Base-by-base conservation (phyloP, 2,797 vertebrate genomes). In the Gallinago stenura region DNA sequence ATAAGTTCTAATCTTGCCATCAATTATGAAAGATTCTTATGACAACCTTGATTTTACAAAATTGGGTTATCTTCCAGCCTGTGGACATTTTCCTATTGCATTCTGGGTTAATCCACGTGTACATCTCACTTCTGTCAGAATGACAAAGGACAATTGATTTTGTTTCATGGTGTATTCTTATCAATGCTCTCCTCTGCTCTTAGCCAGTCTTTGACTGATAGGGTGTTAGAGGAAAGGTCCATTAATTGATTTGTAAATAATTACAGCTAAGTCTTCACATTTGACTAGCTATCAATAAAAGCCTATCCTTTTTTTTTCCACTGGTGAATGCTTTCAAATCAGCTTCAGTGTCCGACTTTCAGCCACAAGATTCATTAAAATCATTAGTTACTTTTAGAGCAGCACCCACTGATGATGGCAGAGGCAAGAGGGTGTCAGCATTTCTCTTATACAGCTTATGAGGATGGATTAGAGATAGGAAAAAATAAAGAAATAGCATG, bases 191-290 rank as follows among this genome's bases (percentile, higher is more conserved):
- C 57, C 9, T 78, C 92, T 94, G 90, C 96, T 96, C 93, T 92
- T 95, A 92, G 94, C 76, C 62, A 93, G 82, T 76, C 91, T 92
- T 85, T 97, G 97, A 97, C 87, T 84, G 92, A 97, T 97, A 94
- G 95, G 79, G 84, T 97, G 92, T 96, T 95, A 96, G 76, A 97
- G 83, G 50, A 97, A 96, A 96, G 94, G 90, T 94, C 95, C 95
- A 97, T 96, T 96, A 97, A 98, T 97, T 97, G 97, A 98, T 98
- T 96, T 97, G 93, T 95, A 97, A 98, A 98, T 97, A 98, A 98
- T 97, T 97, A 97, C 96, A 95, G 87, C 95, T 96, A 96, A 95
- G 88, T 96, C 93, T 97, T 96, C 89, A 92, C 90, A 97, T 97
- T 93, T 75, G 89, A 95, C 91, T 83, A 90, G 64, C 64, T 83